Conservation (phyloP, 2,888 invertebrate species). For the Cylindroiulus punctatus region DNA sequence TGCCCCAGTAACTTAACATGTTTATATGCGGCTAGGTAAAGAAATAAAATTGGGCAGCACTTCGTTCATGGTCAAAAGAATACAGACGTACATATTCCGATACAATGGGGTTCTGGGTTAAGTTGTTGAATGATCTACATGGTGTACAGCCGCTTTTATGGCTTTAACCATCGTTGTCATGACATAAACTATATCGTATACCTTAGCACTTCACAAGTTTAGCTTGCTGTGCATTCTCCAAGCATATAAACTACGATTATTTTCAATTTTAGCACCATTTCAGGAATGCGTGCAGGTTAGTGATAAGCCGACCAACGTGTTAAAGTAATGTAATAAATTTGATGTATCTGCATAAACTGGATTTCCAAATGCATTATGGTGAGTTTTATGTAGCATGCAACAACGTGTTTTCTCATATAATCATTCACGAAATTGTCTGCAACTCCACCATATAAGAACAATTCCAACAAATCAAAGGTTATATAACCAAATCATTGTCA, state of each 20-base stretch:
- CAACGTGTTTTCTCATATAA: too few species aligned
- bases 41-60: background rate
- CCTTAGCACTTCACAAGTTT: background rate
- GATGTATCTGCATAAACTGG: background rate
- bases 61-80: slow-evolving; percentile 13
- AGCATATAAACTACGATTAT: background rate
- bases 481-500: too few species aligned
- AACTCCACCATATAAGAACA: too few species aligned
- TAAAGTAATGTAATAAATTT: background rate
- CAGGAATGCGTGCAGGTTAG: background rate
- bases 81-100: background rate
- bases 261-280: background rate
- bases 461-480: too few species aligned
- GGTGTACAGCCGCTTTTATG: background rate
- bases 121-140: background rate
- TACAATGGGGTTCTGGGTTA: background rate
- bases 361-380: background rate
- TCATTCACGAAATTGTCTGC: too few species aligned
- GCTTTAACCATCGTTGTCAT: background rate
- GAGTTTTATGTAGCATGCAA: too few species aligned
- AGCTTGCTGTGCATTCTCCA: background rate
- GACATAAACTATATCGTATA: background rate
- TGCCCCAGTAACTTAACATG: background rate
- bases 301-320: background rate
- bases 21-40: background rate